These are phyloP conservation scores for Lithophane semibrunnea DNA, from an alignment of 2,888 invertebrate genomes.

Conservation along the genomic window DNA sequence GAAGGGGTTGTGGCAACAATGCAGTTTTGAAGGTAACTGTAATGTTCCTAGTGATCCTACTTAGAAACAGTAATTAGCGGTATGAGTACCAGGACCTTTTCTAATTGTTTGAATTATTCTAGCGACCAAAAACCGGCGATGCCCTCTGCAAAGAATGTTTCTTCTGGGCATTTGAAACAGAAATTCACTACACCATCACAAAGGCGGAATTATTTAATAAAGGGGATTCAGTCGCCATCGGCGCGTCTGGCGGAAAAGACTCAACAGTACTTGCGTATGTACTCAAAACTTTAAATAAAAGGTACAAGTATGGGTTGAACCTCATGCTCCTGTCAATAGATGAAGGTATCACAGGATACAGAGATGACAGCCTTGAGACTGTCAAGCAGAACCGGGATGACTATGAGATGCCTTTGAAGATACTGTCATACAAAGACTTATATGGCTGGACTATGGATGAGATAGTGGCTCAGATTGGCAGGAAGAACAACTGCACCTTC, in stretches of 20 bases:
- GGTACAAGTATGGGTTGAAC: conserved; percentile 97
- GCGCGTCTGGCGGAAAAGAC: conserved; percentile 98
- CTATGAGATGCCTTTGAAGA: conserved; percentile 97
- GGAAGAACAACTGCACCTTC: conserved; percentile 99
- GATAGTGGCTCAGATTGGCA: conserved; percentile 96
- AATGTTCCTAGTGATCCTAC: neutral
- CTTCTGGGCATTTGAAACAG: conserved; percentile 97
- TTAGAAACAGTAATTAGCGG: neutral
- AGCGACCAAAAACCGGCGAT: conserved; percentile 98
- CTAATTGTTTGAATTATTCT: conserved; percentile 67
- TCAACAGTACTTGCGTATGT: conserved; percentile 99
- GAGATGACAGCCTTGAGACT: conserved; percentile 99
- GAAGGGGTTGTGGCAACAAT: conserved; percentile 93
- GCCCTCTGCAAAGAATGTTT: conserved; percentile 98
- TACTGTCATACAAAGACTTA: conserved; percentile 98
- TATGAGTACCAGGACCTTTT: neutral
- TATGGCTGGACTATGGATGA: conserved; percentile 99
- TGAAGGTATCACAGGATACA: conserved; percentile 98
- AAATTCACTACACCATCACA: conserved; percentile 97
- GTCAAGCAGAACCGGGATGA: conserved; percentile 98
- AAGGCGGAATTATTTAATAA: conserved; percentile 95
- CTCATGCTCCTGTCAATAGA: conserved; percentile 98
- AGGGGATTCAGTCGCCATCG: conserved; percentile 97
- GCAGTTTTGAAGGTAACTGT: conserved; percentile 93
- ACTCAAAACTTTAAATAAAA: conserved; percentile 96